These are phyloP conservation scores for Bubalus kerabau DNA, from an alignment of 2,113 vertebrate genomes.

Conservation along the genomic window DNA sequence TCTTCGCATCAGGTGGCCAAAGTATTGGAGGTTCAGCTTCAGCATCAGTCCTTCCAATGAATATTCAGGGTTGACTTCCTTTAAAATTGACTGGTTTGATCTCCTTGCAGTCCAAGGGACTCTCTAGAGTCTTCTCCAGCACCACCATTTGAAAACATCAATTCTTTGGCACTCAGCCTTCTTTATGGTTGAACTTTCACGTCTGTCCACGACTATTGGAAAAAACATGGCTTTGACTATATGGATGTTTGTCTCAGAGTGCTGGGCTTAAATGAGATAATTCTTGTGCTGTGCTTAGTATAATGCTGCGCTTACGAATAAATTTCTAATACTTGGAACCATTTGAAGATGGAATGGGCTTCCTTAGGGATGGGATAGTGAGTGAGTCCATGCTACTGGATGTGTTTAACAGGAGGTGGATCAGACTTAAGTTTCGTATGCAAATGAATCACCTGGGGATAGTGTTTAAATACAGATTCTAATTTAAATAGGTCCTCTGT, in stretches of 20 bases:
- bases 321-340: conserved; percentile 4
- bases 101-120: neutral
- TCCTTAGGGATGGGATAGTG: neutral
- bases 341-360: neutral
- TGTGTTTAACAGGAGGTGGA: neutral
- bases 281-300: neutral
- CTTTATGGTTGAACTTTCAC: neutral
- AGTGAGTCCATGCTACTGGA: neutral
- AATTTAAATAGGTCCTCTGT: neutral
- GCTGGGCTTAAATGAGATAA: neutral
- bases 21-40: neutral
- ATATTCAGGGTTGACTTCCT: neutral
- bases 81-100: neutral
- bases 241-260: neutral
- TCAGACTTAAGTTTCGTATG: neutral
- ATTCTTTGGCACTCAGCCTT: neutral
- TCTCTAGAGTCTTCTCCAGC: neutral
- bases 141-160: neutral
- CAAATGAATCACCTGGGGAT: neutral
- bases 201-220: neutral
- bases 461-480: neutral
- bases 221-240: neutral
- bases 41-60: neutral
- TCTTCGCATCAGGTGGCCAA: neutral
- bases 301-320: neutral